These are phyloP conservation scores for Hydropsyche betteni DNA, from an alignment of 2,888 invertebrate genomes.

Conservation along the genomic window DNA sequence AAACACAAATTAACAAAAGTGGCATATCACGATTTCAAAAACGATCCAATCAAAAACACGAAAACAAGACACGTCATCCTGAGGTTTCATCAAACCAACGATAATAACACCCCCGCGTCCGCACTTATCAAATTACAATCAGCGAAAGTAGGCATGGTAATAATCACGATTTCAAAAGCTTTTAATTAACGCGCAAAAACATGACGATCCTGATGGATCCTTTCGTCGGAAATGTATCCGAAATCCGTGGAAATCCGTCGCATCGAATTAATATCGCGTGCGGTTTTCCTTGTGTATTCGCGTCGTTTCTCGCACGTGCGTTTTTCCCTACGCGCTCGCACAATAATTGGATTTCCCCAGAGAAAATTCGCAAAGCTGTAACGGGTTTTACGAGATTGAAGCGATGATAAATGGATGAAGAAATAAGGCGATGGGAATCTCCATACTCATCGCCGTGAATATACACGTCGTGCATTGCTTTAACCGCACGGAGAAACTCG, in stretches of 20 bases:
- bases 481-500: background rate
- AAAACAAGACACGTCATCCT: no score
- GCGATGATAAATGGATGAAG: slow-evolving; percentile 28
- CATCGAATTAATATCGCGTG: slow-evolving; percentile 17
- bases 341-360: slow-evolving; percentile 24
- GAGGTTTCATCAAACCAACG: no score
- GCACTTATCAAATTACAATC: no score
- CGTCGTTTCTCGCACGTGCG: slow-evolving; percentile 11
- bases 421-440: background rate
- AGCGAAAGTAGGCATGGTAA: no score
- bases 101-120: no score
- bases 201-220: background rate
- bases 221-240: background rate
- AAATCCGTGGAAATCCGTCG: slow-evolving; percentile 8
- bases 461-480: background rate
- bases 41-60: no score
- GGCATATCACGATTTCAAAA: no score
- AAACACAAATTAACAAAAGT: no score
- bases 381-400: slow-evolving; percentile 30
- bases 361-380: slow-evolving; percentile 2
- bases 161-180: no score
- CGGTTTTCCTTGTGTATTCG: background rate
- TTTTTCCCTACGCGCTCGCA: background rate
- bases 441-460: slow-evolving; percentile 9
- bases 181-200: background rate